Percentiles rank a stretch among this genome's conserved stretches.
Evolutionary conservation across 1,140 invertebrate genomes (phyloP).

Genomic region (Hylaeus anthracinus): DNA sequence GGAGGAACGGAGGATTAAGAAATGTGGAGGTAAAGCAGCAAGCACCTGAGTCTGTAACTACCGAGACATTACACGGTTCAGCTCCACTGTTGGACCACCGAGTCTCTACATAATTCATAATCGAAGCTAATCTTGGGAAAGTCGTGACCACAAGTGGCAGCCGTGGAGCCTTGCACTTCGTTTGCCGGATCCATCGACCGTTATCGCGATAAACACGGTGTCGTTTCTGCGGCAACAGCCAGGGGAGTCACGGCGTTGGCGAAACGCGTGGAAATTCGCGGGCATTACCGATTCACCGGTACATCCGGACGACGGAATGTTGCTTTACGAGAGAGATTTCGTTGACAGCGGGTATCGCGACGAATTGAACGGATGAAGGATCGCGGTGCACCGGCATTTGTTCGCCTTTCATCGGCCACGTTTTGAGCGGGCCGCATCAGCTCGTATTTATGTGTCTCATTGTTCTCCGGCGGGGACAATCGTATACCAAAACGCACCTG

Average conservation of each 20-base stretch:
- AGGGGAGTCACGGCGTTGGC: not conserved
- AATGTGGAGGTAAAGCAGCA: not conserved
- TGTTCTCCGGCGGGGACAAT: not conserved
- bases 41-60: slow-evolving; percentile 12
- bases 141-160: slow-evolving; percentile 8
- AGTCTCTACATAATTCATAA: not conserved
- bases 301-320: slow-evolving; percentile 22
- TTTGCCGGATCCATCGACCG: not conserved
- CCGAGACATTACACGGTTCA: not conserved
- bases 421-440: not conserved
- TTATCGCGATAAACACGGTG: slow-evolving; percentile 18
- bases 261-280: slow-evolving; percentile 33
- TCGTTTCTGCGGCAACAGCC: not conserved
- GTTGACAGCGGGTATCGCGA: slow-evolving; percentile 12
- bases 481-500: slow-evolving; percentile 41
- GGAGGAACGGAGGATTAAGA: not conserved
- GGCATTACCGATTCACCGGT: slow-evolving; percentile 49
- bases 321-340: not conserved
- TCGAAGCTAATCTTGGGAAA: slow-evolving; percentile 34
- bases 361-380: slow-evolving; percentile 19
- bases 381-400: not conserved
- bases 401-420: slow-evolving; percentile 23
- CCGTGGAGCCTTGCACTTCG: not conserved
- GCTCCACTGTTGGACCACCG: not conserved
- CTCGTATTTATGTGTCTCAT: slow-evolving; percentile 27